Percentiles rank a stretch among this genome's conserved stretches.
These are phyloP conservation scores for Lathamus discolor DNA, from an alignment of 2,113 vertebrate species.

Conservation along the genomic window DNA sequence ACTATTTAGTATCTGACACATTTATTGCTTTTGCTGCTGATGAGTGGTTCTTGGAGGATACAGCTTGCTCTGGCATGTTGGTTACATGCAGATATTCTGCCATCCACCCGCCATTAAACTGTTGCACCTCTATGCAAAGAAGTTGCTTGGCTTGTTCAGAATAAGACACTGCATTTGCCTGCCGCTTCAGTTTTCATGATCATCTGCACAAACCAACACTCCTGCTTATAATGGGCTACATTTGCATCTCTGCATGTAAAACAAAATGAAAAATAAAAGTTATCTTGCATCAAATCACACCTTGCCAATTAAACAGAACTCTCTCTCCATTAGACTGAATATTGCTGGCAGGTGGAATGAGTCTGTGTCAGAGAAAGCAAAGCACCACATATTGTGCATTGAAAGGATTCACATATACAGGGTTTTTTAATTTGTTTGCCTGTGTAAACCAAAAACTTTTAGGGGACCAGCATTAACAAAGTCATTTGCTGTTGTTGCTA, in stretches of 20 bases:
- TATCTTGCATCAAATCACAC: background rate
- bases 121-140: background rate
- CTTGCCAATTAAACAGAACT: background rate
- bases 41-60: background rate
- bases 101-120: background rate
- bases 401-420: background rate
- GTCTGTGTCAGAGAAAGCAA: background rate
- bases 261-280: background rate
- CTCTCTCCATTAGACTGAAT: background rate
- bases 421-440: background rate
- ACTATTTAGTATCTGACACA: background rate
- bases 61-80: background rate
- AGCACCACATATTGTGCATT: background rate
- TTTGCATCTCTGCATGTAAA: background rate
- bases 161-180: background rate
- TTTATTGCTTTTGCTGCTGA: background rate
- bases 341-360: background rate
- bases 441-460: background rate
- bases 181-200: background rate
- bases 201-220: background rate
- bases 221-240: background rate
- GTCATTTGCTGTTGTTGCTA: background rate
- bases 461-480: background rate
- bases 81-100: background rate
- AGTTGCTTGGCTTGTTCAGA: background rate